A percentile compares a stretch with the other conserved stretches of the same genome.
Conservation (phyloP, 2,888 invertebrate species). For the Tinea trinotella region DNA sequence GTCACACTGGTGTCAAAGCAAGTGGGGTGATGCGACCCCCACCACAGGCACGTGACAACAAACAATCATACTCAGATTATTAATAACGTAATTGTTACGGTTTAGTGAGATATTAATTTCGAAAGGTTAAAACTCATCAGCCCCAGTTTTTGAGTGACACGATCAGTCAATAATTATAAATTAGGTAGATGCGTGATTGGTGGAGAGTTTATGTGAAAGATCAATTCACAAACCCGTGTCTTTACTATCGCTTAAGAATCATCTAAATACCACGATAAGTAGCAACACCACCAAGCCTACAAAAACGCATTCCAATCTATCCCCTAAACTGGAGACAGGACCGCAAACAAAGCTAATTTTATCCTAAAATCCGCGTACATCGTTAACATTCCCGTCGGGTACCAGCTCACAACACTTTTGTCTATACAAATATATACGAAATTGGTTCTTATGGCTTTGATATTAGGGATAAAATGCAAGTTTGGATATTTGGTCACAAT, state of each 20-base stretch:
- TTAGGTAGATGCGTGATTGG: no score
- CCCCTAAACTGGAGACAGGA: not conserved
- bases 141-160: no score
- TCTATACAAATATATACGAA: not conserved
- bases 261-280: no score
- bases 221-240: no score
- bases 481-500: not conserved
- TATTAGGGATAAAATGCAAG: not conserved
- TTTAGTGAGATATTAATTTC: no score
- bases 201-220: no score
- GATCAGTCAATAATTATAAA: no score
- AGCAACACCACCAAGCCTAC: no score
- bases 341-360: conserved; percentile 11
- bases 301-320: not conserved
- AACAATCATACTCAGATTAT: not conserved
- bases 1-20: not conserved
- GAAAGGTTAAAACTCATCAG: no score
- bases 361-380: conserved; percentile 2
- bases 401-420: not conserved
- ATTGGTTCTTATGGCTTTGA: not conserved
- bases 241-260: no score
- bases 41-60: not conserved
- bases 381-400: conserved; percentile 7
- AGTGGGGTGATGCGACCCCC: not conserved
- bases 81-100: not conserved